A percentile compares a stretch with the other conserved stretches of the same genome.
Conservation (phyloP, 2,888 invertebrate genomes). For the Pristionchus mayeri region DNA sequence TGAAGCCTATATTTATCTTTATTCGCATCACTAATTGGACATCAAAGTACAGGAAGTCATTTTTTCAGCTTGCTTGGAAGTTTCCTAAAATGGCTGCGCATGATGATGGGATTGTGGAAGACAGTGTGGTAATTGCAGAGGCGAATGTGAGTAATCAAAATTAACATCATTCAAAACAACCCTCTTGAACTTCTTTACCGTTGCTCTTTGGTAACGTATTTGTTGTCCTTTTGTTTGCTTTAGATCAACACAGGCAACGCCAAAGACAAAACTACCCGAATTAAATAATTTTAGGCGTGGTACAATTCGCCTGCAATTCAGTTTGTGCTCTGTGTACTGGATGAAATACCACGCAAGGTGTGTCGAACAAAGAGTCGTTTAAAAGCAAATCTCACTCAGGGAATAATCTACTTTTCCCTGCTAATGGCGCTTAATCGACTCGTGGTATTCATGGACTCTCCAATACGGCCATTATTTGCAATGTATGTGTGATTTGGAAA, state of each 20-base stretch:
- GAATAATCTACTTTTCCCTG: background rate
- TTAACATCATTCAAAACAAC: background rate
- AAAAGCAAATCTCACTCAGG: background rate
- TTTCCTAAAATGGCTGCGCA: background rate
- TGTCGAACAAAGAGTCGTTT: too few relatives aligned
- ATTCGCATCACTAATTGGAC: too few relatives aligned
- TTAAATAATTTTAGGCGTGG: background rate
- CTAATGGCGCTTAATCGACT: constrained; percentile 28
- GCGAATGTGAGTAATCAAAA: background rate
- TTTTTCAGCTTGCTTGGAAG: background rate
- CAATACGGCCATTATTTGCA: background rate
- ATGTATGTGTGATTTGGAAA: background rate
- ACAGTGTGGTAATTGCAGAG: background rate
- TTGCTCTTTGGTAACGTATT: too few relatives aligned
- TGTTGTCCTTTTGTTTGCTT: too few relatives aligned
- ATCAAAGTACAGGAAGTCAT: too few relatives aligned
- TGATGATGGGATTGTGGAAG: background rate
- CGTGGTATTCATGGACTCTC: background rate
- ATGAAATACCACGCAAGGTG: background rate
- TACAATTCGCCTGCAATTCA: background rate
- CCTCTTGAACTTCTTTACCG: too few relatives aligned
- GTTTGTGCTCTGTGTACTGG: background rate
- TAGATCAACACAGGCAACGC: too few relatives aligned
- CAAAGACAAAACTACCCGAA: too few relatives aligned
- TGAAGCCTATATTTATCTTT: too few relatives aligned